Evolutionary conservation across 2,797 vertebrate genomes (phyloP).

Genomic region (Mycteria americana): DNA sequence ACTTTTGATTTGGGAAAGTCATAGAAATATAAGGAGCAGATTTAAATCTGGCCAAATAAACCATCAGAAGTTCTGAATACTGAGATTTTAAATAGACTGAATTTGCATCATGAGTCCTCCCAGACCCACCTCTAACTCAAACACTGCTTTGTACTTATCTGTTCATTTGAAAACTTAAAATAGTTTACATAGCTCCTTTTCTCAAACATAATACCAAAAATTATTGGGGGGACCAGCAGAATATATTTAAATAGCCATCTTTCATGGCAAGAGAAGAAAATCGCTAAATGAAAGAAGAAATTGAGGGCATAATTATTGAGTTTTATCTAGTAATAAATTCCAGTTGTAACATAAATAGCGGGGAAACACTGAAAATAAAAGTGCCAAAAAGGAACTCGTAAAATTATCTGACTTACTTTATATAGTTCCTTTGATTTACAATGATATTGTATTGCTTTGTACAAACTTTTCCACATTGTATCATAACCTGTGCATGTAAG

Average conservation of each 20-base stretch:
- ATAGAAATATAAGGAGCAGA: not conserved
- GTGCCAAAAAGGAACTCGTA: not conserved
- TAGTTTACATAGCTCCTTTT: not conserved
- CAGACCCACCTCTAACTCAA: not conserved
- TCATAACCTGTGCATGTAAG: not conserved
- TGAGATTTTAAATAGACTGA: not conserved
- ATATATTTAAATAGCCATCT: not conserved
- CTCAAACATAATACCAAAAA: not conserved
- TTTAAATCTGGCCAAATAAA: not conserved
- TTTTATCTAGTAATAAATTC: not conserved
- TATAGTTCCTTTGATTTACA: not conserved
- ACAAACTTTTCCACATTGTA: not conserved
- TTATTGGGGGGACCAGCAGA: not conserved
- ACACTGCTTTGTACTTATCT: not conserved
- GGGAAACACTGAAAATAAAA: not conserved
- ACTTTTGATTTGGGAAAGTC: not conserved
- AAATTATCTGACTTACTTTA: not conserved
- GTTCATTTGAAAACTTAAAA: not conserved
- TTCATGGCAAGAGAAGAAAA: not conserved
- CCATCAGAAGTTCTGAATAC: not conserved
- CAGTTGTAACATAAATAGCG: not conserved
- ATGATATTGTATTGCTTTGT: not conserved
- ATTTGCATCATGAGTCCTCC: not conserved
- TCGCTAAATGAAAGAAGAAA: not conserved
- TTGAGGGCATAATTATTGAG: not conserved